Percentiles rank a stretch among this genome's conserved stretches.
Conservation (phyloP, 2,888 invertebrate genomes). For the Belgica antarctica region DNA sequence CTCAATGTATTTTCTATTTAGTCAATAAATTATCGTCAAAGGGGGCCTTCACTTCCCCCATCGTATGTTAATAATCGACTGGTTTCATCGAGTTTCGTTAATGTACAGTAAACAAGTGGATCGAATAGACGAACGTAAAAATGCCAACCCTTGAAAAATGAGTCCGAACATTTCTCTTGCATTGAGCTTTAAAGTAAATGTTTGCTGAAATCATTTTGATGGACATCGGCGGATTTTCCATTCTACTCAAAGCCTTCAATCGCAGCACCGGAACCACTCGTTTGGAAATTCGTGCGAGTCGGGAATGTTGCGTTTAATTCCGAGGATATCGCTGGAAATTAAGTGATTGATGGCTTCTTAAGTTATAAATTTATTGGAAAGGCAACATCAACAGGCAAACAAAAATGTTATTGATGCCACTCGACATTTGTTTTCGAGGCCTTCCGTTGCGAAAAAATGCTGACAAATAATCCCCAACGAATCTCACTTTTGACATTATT, state of each 20-base stretch:
- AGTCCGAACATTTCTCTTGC: background rate
- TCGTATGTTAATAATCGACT: conserved; percentile 17
- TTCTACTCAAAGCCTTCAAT: no score
- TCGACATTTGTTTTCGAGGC: conserved; percentile 22
- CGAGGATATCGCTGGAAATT: background rate
- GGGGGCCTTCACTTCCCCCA: background rate
- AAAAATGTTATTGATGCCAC: conserved; percentile 26
- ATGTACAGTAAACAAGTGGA: background rate
- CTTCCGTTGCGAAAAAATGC: background rate
- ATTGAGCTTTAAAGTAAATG: background rate
- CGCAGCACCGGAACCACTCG: no score
- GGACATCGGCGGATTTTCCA: no score
- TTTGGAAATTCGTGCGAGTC: background rate
- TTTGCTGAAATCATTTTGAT: background rate
- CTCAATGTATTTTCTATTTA: conserved; percentile 16
- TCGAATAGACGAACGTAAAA: background rate
- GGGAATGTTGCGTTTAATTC: background rate
- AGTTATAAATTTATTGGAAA: conserved; percentile 37
- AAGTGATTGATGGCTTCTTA: conserved; percentile 43
- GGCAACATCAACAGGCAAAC: conserved; percentile 15
- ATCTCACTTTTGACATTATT: conserved; percentile 30
- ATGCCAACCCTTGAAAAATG: background rate
- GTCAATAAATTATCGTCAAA: conserved; percentile 1
- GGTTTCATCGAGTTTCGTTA: background rate
- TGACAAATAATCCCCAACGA: conserved; percentile 7